Evolutionary conservation across 1,140 invertebrate genomes (phyloP).

Genomic region (Forficula auricularia): DNA sequence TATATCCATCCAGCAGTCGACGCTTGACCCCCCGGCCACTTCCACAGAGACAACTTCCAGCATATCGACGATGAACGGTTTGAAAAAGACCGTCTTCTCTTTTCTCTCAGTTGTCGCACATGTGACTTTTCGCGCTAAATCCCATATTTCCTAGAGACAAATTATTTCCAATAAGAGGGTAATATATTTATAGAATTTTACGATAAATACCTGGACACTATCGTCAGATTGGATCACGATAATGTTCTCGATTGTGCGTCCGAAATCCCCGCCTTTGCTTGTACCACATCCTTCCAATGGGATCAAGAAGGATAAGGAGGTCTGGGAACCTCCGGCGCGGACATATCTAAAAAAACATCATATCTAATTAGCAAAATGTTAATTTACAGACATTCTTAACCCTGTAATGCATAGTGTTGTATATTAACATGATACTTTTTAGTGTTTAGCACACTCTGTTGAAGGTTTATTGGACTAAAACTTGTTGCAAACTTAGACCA

Average conservation of each 20-base stretch:
- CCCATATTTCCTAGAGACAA: constrained; percentile 31
- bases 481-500: too few relatives aligned
- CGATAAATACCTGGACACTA: constrained; percentile 31
- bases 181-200: constrained; percentile 1
- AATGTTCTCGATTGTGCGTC: constrained; percentile 40
- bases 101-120: constrained; percentile 31
- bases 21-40: constrained; percentile 32
- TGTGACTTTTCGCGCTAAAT: constrained; percentile 39
- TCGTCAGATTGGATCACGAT: constrained; percentile 47
- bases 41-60: constrained; percentile 46
- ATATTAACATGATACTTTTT: too few relatives aligned
- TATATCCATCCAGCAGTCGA: constrained; percentile 64
- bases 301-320: constrained; percentile 37
- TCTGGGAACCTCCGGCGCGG: constrained; percentile 32
- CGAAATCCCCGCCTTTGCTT: constrained; percentile 29
- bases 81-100: constrained; percentile 43
- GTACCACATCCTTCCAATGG: constrained; percentile 42
- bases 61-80: constrained; percentile 53
- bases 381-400: too few relatives aligned
- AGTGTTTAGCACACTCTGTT: too few relatives aligned
- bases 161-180: background rate
- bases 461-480: too few relatives aligned
- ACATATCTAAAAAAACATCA: constrained; percentile 36
- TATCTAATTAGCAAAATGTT: too few relatives aligned
- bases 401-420: too few relatives aligned